Base-by-base conservation (phyloP, 2,113 vertebrate genomes). In the Raja brachyura region DNA sequence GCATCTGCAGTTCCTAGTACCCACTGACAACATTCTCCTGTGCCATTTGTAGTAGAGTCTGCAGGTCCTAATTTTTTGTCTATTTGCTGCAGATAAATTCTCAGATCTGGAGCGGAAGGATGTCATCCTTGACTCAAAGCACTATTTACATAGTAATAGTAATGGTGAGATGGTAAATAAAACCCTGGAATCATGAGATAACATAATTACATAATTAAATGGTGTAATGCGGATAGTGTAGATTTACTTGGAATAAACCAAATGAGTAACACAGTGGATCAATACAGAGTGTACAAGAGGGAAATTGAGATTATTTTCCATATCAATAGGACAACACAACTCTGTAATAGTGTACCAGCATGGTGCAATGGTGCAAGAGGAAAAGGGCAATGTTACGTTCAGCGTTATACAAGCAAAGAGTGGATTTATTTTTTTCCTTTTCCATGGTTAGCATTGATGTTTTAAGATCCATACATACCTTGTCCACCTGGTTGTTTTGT, bases 401-500 rank as follows among this genome's bases (percentile, higher is more conserved):
- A 7, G 5, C 10, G 25, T 54, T 20, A 56, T 63, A 88, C 28
- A 63, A 59, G 25, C 81, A 86, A 5, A 88, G 1, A 66, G 14
- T 88, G 59, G 28, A 61, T 8, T 33, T 59, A 10, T 22, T n/a
- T 61, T 85, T 61, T 22, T 13, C 20, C 18, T n/a, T n/a, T 59
- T 61, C 59, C 59, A 86, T 61, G 10, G 22, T 10, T n/a, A 86
- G 28, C 25, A n/a, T 61, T 54, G 56, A 22, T 85, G 9, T 59
- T 85, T 20, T 33, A 16, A 33, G 86, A 20, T 4, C 31, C n/a
- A 68, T 20, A 95, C 95, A 92, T 97, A 99, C 98, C 96, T 94
- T 98, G 97, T 20, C 94, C 81, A 94, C 96, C 97, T 39, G 96
- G 95, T 70, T 66, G 63, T 95, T 97, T 99, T 93, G 95, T 94